Base-by-base conservation (phyloP, 2,113 vertebrate species). In the Saimiri boliviensis region DNA sequence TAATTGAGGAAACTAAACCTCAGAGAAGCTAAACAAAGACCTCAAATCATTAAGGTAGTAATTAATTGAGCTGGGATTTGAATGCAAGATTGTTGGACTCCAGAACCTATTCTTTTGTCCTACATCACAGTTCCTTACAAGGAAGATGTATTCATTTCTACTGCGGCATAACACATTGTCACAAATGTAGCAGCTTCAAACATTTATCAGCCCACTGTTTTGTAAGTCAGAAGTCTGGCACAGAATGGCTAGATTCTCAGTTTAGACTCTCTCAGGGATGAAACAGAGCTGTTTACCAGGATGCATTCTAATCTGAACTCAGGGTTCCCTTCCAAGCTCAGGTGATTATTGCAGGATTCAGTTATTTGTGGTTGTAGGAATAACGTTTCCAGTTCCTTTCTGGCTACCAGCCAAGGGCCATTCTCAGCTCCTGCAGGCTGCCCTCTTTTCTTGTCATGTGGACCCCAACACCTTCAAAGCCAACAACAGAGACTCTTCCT, bases 211-310 rank as follows among this genome's bases (percentile, higher is more conserved):
- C 37, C 60, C 77, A 86, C 14, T 56, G 52, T 92, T 95, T 27
- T 94, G 8, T 70, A 91, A 71, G 32, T 93, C n/a, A 86, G 32
- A 95, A 88, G 23, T 96, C 54, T 81, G 77, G 71, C 56, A 93
- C 2, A 56, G 58, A 19, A 17, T 35, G 37, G 35, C 40, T 49
- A 4, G 40, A 70, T 93, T 76, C 30, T 92, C 32, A 92, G 30
- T 58, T 80, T 21, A 85, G 20, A 30, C 19, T 70, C 71, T 97
- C 70, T 90, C 13, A 92, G 82, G 54, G 10, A 89, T 66, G 52
- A 93, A 93, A 93, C 60, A 21, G 82, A 76, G 13, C 13, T 74
- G 20, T 54, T 63, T 4, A 23, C 25, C 52, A 92, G 30, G 1
- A 76, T 94, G 12, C 30, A 19, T 83, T 95, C n/a, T 68, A 89